Evolutionary conservation across 2,113 vertebrate species (phyloP).

Genomic region (Ophthalmolycus amberensis): DNA sequence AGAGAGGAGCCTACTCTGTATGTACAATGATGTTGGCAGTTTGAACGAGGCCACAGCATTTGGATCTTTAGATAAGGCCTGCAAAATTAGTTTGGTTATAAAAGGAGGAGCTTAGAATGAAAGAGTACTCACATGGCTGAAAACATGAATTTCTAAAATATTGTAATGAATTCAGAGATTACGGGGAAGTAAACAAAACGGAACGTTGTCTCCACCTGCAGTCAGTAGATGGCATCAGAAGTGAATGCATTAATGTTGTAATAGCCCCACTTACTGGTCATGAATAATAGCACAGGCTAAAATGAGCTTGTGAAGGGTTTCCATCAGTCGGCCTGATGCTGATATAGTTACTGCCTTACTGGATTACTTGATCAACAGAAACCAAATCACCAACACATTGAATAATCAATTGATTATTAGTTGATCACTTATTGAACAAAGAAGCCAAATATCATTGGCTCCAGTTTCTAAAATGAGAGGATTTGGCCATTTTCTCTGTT

Average conservation of each 20-base stretch:
- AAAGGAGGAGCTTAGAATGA: background rate
- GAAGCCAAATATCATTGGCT: background rate
- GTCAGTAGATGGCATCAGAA: background rate
- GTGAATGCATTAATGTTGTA: slow-evolving; percentile 29
- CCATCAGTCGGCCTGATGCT: background rate
- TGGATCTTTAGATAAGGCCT: background rate
- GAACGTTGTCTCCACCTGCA: slow-evolving; percentile 56
- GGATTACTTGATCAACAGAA: no score
- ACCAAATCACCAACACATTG: no score
- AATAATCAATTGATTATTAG: background rate
- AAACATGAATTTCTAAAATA: slow-evolving; percentile 27
- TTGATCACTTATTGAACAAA: background rate
- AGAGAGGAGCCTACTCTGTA: background rate
- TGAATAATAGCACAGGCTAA: slow-evolving; percentile 1
- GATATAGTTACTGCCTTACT: background rate
- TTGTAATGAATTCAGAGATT: slow-evolving; percentile 10
- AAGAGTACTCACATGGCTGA: background rate
- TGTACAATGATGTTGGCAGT: background rate
- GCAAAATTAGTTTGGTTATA: background rate
- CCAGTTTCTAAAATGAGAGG: background rate
- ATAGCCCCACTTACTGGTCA: slow-evolving; percentile 60
- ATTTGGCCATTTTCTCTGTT: background rate
- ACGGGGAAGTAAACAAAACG: background rate
- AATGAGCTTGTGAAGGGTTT: background rate
- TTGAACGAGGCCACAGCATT: background rate